Evolutionary conservation across 2,113 vertebrate species (phyloP).

Genomic region (Orthonyx spaldingii): DNA sequence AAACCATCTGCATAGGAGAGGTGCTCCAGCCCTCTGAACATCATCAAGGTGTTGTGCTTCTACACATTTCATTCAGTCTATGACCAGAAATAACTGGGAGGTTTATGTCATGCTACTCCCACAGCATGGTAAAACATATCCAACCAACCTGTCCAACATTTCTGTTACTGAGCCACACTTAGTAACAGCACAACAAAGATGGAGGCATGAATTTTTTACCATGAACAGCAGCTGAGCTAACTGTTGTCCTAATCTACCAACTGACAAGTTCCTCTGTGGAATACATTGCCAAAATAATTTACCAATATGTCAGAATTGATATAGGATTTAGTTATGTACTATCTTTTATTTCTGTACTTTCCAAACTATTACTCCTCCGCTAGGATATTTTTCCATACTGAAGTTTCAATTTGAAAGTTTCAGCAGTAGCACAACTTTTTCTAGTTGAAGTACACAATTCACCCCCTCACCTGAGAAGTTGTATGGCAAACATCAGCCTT

Average conservation of each 20-base stretch:
- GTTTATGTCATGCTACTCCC: neutral
- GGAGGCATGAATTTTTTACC: neutral
- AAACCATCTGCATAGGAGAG: neutral
- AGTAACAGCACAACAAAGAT: neutral
- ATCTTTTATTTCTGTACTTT: neutral
- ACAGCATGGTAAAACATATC: neutral
- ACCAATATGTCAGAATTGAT: neutral
- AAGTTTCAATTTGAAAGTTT: neutral
- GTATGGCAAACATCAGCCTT: neutral
- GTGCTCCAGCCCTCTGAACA: neutral
- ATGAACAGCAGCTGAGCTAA: neutral
- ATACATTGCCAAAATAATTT: neutral
- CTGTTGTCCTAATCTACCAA: neutral
- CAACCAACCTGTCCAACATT: neutral
- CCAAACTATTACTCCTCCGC: neutral
- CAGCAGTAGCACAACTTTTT: neutral
- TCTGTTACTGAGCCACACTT: neutral
- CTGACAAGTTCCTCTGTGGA: neutral
- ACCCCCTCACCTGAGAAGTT: fast-evolving
- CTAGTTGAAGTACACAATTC: neutral
- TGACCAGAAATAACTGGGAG: neutral
- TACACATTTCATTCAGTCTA: neutral
- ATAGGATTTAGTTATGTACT: fast-evolving
- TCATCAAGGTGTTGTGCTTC: neutral
- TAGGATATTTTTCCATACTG: neutral